Percentiles rank a stretch among this genome's conserved stretches.
These are phyloP conservation scores for Gobio gobio DNA, from an alignment of 2,113 vertebrate genomes.

Conservation along the genomic window DNA sequence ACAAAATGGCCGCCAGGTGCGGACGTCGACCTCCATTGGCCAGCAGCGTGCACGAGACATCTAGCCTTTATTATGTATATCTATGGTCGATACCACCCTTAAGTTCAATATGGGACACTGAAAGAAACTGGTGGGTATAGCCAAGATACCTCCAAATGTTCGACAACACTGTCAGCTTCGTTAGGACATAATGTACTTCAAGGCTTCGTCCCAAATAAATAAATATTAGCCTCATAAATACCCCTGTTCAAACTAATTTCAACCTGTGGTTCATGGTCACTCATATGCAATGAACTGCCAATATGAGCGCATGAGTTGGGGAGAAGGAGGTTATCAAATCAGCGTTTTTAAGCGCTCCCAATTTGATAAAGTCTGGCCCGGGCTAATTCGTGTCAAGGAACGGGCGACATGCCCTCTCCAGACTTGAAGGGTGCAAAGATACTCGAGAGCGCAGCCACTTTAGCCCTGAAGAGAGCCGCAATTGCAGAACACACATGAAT, in stretches of 20 bases:
- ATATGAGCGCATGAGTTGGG: not conserved
- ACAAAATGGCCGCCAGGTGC: too few species aligned
- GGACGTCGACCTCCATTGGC: too few species aligned
- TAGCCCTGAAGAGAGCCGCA: slow-evolving; percentile 15
- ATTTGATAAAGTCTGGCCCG: slow-evolving; percentile 7
- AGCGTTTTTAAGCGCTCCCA: slow-evolving; percentile 9
- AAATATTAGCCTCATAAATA: not conserved
- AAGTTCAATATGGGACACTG: not conserved
- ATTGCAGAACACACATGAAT: slow-evolving; percentile 57
- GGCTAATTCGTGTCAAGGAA: slow-evolving; percentile 41
- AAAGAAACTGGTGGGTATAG: not conserved
- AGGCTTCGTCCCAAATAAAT: not conserved
- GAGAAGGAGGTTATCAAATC: slow-evolving; percentile 37
- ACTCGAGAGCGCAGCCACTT: slow-evolving; percentile 33
- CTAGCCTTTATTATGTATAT: too few species aligned
- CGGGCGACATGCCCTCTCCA: not conserved
- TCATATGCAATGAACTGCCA: not conserved
- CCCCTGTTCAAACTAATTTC: not conserved
- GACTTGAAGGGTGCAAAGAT: slow-evolving; percentile 41
- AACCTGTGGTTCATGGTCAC: not conserved
- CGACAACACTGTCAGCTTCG: not conserved
- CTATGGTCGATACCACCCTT: too few species aligned
- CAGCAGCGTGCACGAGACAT: too few species aligned
- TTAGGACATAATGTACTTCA: not conserved
- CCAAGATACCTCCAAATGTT: not conserved